phyloP scores from a whole-genome alignment of 2,797 vertebrate genomes.

The Megaceryle alcyon region DNA sequence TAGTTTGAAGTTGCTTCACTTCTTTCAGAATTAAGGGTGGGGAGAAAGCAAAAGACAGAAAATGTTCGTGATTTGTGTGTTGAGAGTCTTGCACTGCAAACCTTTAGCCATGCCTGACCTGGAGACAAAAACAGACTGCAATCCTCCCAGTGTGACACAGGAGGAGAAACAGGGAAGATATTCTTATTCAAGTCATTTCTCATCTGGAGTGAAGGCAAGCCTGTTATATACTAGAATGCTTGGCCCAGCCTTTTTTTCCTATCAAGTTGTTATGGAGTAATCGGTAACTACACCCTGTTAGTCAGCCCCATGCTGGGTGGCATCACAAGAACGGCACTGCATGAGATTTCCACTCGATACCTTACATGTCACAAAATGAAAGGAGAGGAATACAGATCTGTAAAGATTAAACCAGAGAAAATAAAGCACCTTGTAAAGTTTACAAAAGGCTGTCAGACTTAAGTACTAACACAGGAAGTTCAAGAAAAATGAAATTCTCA shows the following conservation, averaged over 20 bases:
- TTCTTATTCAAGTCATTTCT: not conserved
- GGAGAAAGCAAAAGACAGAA: not conserved
- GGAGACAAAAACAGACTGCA: not conserved
- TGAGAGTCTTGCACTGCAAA: not conserved
- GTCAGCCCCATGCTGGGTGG: not conserved
- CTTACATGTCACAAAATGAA: not conserved
- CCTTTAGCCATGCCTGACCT: not conserved
- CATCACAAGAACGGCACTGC: rapidly evolving
- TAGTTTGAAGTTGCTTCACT: not conserved
- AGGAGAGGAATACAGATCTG: not conserved
- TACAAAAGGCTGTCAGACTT: not conserved
- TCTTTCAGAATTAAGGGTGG: not conserved
- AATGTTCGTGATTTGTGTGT: not conserved
- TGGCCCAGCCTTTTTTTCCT: not conserved
- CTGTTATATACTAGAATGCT: not conserved
- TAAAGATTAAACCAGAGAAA: not conserved
- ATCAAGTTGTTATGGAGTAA: not conserved
- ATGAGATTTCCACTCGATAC: not conserved
- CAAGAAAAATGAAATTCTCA: constrained; percentile 45
- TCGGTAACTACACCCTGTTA: not conserved
- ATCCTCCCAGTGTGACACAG: not conserved
- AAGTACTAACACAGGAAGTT: not conserved
- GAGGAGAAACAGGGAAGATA: not conserved
- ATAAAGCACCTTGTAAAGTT: not conserved
- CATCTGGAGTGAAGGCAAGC: not conserved